Percentiles rank a stretch among this genome's conserved stretches.
Conservation (phyloP, 2,797 vertebrate genomes). For the Adelosebastes latens region DNA sequence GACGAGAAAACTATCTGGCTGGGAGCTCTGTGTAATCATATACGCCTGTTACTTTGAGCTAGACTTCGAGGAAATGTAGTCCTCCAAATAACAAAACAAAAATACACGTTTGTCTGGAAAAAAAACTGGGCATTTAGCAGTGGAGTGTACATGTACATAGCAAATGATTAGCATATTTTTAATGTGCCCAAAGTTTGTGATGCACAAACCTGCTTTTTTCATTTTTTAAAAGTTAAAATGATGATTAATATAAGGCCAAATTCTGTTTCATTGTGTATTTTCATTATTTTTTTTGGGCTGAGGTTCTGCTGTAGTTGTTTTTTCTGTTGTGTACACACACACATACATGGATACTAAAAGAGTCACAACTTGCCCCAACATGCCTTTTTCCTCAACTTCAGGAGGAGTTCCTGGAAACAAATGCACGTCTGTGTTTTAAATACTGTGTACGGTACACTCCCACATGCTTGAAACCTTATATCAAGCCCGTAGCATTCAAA, state of each 20-base stretch:
- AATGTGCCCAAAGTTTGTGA: not conserved
- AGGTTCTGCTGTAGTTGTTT: not conserved
- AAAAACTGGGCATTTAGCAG: not conserved
- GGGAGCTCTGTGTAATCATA: not conserved
- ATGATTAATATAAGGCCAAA: not conserved
- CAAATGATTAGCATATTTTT: not conserved
- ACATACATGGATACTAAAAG: not conserved
- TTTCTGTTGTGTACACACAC: slow-evolving; percentile 15
- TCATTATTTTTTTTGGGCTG: not conserved
- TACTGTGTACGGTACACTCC: slow-evolving; percentile 15
- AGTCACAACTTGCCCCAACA: slow-evolving; percentile 39
- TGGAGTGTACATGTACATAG: not conserved
- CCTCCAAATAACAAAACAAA: not conserved
- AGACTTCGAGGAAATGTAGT: slow-evolving; percentile 8
- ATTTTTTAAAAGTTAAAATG: not conserved
- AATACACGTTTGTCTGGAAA: not conserved
- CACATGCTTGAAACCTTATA: slow-evolving; percentile 26
- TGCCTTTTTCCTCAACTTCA: not conserved
- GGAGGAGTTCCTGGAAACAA: slow-evolving; percentile 29
- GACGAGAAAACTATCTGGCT: not conserved
- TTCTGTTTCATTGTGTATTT: not conserved
- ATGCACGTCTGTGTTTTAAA: slow-evolving; percentile 31
- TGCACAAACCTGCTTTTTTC: not conserved
- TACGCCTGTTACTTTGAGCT: not conserved
- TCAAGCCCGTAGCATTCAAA: not conserved